A percentile compares a stretch with the other conserved stretches of the same genome.
Conservation (phyloP, 1,140 invertebrate genomes). For the Cyclargus thomasi region DNA sequence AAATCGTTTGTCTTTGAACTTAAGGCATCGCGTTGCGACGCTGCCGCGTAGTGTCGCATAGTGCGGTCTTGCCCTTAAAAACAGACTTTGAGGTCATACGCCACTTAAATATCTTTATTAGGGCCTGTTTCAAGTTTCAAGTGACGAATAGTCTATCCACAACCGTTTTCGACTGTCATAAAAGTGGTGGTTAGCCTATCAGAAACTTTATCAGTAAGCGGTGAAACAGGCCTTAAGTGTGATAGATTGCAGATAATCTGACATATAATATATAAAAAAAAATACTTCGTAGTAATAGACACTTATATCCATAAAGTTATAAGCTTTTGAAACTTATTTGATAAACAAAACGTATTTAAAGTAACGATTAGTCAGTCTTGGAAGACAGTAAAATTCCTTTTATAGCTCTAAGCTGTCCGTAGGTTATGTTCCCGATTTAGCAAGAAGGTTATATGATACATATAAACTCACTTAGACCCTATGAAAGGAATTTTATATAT, state of each 20-base stretch:
- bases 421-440: not conserved
- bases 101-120: too few species aligned
- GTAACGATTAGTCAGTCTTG: slow-evolving; percentile 57
- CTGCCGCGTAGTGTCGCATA: too few species aligned
- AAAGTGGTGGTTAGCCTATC: too few species aligned
- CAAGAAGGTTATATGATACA: not conserved
- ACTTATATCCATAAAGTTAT: not conserved
- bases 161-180: too few species aligned
- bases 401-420: slow-evolving; percentile 19
- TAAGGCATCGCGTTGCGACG: too few species aligned
- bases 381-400: slow-evolving; percentile 50
- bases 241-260: not conserved
- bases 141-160: too few species aligned
- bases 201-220: too few species aligned
- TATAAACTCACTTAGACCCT: not conserved
- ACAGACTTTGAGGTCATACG: too few species aligned
- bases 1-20: too few species aligned
- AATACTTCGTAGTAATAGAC: not conserved
- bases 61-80: too few species aligned
- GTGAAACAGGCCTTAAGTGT: too few species aligned
- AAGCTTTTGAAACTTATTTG: not conserved
- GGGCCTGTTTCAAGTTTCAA: too few species aligned
- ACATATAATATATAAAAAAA: not conserved
- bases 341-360: slow-evolving; percentile 23
- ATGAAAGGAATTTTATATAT: slow-evolving; percentile 43